Percentiles rank a stretch among this genome's conserved stretches.
Conservation (phyloP, 2,113 vertebrate species). For the Oxyura jamaicensis region DNA sequence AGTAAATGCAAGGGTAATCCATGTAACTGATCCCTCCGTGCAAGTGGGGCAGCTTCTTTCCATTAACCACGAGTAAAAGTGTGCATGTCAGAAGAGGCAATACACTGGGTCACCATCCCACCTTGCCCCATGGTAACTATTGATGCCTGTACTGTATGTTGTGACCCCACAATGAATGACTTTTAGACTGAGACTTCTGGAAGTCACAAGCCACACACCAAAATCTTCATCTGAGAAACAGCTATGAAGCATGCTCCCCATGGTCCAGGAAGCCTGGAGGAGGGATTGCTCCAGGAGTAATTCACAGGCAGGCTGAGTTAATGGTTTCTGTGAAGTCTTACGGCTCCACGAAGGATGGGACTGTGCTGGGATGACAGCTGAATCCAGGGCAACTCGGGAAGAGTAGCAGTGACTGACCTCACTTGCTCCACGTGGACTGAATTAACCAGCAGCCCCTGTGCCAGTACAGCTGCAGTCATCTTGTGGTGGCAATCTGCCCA, state of each 20-base stretch:
- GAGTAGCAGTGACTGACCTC: background rate
- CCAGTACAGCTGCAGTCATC: background rate
- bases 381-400: background rate
- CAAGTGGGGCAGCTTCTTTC: background rate
- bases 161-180: background rate
- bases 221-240: background rate
- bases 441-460: fast-evolving
- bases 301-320: background rate
- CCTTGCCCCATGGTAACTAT: background rate
- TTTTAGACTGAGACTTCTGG: background rate
- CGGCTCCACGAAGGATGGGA: background rate
- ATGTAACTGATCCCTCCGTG: background rate
- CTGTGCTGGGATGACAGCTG: background rate
- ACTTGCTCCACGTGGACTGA: fast-evolving
- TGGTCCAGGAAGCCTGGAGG: background rate
- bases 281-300: background rate
- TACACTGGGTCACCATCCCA: background rate
- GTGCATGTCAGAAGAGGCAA: background rate
- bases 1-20: background rate
- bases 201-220: background rate
- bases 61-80: background rate
- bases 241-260: fast-evolving
- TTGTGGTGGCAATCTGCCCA: background rate
- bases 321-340: background rate
- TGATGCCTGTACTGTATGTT: background rate